Evolutionary conservation across 2,797 vertebrate genomes (phyloP), one percentile per base, ranked within the genome.

Genomic region (Mergus octosetaceus): DNA sequence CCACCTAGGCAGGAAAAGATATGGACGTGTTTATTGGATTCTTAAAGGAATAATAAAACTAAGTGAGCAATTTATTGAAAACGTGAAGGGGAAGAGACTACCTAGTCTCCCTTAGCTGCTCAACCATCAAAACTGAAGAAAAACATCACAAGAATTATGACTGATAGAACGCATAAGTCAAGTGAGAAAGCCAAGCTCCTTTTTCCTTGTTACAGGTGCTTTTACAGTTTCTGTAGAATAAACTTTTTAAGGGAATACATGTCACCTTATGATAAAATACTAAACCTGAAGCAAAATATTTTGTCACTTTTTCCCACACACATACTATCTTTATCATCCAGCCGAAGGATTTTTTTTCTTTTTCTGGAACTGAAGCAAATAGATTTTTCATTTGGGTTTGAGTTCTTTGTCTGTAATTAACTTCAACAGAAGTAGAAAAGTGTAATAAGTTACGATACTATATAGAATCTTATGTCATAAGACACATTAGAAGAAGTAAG

Each of bases 231-330:
- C 81, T 80, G 73, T 30, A 45, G 71, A 88, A 82, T 45, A 68
- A 30, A 72, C 93, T 90, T 94, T 93, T 85, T 86, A 82, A 85
- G 85, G 41, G 34, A 96, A 96, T 88, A 89, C 38, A 18, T 34
- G 80, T 94, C 92, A 94, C 83, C 91, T 94, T 51, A 72, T 45
- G 74, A 91, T 85, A 87, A 94, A 56, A 96, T 90, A 91, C 78
- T 87, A 95, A 85, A 68, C 13, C 7, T 47, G 81, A 85, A 68
- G 92, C 74, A 89, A 92, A 95, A 95, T 96, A 96, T 95, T 96
- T 80, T 93, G 91, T 85, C 93, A 90, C n/a, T 71, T 81, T 3
- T 9, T 38, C 83, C 87, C 8, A 19, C 53, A 81, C 87, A 61
- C 54, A 65, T n/a, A 47, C 64, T 79, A 74, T 82, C 94, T 94